These are phyloP conservation scores for Sylvilagus floridanus DNA, from an alignment of 2,797 vertebrate species.

Conservation along the genomic window DNA sequence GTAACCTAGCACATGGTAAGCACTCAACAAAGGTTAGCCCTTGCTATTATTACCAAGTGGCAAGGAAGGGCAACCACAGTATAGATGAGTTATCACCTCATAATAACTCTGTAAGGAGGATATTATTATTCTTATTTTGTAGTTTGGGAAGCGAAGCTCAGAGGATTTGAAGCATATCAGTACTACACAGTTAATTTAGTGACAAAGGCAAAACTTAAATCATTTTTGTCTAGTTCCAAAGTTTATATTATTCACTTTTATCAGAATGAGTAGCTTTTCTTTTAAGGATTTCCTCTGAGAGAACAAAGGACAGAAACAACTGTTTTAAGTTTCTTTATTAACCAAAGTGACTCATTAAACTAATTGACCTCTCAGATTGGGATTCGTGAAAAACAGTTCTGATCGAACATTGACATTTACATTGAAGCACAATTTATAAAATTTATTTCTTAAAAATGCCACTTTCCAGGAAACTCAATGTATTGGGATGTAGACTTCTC, in stretches of 20 bases:
- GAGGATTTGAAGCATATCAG: conserved; percentile 2
- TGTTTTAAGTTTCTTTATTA: conserved; percentile 60
- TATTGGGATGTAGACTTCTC: conserved; percentile 26
- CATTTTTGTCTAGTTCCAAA: conserved; percentile 39
- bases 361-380: conserved; percentile 40
- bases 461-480: conserved; percentile 59
- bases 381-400: conserved; percentile 39
- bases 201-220: conserved; percentile 46
- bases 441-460: conserved; percentile 4
- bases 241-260: conserved; percentile 61
- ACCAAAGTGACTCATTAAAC: conserved; percentile 61
- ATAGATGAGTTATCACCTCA: not conserved
- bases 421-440: conserved; percentile 49
- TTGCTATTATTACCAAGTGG: not conserved
- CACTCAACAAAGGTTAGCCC: not conserved
- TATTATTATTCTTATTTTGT: not conserved
- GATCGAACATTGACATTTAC: conserved; percentile 65
- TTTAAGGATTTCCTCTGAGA: conserved; percentile 55
- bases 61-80: not conserved
- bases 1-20: not conserved
- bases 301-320: conserved; percentile 56
- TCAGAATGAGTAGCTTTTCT: conserved; percentile 52
- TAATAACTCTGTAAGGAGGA: not conserved
- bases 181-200: conserved; percentile 13
- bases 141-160: not conserved